Evolutionary conservation across 1,140 invertebrate species (phyloP), one percentile per base, ranked within the genome.

Genomic region (Drosophila grimshawi): DNA sequence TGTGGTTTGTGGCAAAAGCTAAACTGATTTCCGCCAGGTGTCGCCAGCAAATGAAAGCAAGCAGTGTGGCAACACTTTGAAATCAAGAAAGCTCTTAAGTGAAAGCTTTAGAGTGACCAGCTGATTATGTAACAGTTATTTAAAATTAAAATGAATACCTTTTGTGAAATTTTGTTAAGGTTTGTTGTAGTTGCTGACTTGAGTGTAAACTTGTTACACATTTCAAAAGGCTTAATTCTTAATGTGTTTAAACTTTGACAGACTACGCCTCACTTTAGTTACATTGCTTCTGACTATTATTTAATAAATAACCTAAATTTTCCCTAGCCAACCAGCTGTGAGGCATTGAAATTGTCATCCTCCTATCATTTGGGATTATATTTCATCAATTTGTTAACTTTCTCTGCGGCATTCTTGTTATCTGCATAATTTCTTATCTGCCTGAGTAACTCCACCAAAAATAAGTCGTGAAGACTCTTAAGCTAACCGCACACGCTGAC

Each of bases 101-200:
- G 10, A 8, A 35, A 57, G 61, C 45, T 65, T 49, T 57, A 29
- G 43, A 11, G 52, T 57, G 43, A 51, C 51, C 67, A 72, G 29
- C 8, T 7, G 0, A 2, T 5, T 4, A 6, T 30, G 10, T 32
- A 10, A 30, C 48, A 30, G 48, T 32, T 49, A 30, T 49, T 49
- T 49, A 10, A 32, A 49, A 49, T 33, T 2, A 33, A 33, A 33
- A 33, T 33, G 2, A 33, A 33, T 4, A 33, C 33, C 5, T 33
- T 33, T 2, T 3, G 10, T 41, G 0, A 39, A 39, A 39, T 4
- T 6, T 5, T 5, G 5, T 39, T 39, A 39, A 10, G 39, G 7
- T 41, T 41, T 6, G 6, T 19, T 19, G 19, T 19, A 19, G 19
- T 19, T 19, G 19, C 19, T 1, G 19, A 19, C 19, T 19, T 19